A percentile compares a stretch with the other conserved stretches of the same genome.
Conservation (phyloP, 2,113 vertebrate genomes). For the Aegithalos caudatus region DNA sequence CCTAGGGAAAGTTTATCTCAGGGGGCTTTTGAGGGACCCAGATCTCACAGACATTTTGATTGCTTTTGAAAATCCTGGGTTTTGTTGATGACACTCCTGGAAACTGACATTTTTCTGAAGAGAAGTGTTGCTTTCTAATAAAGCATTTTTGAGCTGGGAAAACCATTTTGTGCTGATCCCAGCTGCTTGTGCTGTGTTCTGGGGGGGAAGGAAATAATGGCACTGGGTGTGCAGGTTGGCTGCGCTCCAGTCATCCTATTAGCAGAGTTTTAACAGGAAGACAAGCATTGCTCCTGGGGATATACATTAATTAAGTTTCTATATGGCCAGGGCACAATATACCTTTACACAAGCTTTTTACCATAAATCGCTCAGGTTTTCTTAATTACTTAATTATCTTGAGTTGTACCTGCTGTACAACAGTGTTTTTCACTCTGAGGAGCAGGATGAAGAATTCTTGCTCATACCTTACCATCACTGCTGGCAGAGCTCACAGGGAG, state of each 20-base stretch:
- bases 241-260: neutral
- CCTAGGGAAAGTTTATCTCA: neutral
- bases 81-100: neutral
- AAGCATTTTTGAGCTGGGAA: neutral
- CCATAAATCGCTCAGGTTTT: no score
- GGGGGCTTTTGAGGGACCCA: neutral
- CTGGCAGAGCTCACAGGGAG: no score
- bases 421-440: no score
- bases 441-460: no score
- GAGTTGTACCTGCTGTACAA: no score
- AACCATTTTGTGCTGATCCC: neutral
- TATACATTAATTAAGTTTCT: constrained; percentile 34
- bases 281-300: neutral
- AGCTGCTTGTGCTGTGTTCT: neutral
- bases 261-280: constrained; percentile 29
- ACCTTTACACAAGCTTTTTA: neutral
- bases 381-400: no score
- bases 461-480: no score
- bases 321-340: neutral
- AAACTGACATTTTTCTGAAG: neutral
- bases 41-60: neutral
- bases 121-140: neutral
- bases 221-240: neutral
- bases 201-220: neutral
- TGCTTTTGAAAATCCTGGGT: neutral